Base-by-base conservation (phyloP, 2,888 invertebrate genomes). In the Hemithea aestivaria region DNA sequence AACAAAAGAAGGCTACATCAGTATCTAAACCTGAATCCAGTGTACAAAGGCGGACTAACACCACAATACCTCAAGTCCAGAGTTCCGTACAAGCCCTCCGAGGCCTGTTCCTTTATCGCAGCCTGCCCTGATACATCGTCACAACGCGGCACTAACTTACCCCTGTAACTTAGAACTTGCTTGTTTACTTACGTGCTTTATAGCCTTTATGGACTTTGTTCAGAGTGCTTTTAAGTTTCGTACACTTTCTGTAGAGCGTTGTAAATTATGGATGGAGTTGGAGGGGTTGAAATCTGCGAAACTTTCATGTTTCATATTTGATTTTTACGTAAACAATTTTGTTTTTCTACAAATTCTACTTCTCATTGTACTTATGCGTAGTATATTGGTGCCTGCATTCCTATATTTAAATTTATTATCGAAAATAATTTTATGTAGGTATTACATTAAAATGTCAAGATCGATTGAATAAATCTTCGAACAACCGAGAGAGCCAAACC, bases 61-160 rank as follows among this genome's bases (percentile, higher is more conserved):
- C 16, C 20, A 6, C n/a, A 25, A 41, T 41, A 33, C 29, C 22
- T 37, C 33, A 34, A 7, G 6, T 12, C 12, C 31, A 10, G 20
- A 37, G 31, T 76, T 70, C 69, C 68, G 62, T 72, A 60, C 54
- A 56, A 62, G 56, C 62, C 62, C 52, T 55, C 43, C 45, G 58
- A 56, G 62, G 45, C 64, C 63, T 59, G 69, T 66, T 60, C 63
- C 61, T 76, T 80, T 80, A 80, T 79, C 73, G 75, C 62, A 48
- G 48, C 54, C 59, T 67, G 64, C 60, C 58, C 58, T 62, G 69
- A 73, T 69, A 78, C 77, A 74, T 80, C 75, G 76, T 69, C 73
- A 73, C 70, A 73, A 64, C 62, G 66, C 41, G 57, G 35, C 62
- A 61, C 69, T 79, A 79, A 78, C 57, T 79, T 65, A 48, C 61